Base-by-base conservation (phyloP, 2,113 vertebrate genomes). In the Eurypyga helias region DNA sequence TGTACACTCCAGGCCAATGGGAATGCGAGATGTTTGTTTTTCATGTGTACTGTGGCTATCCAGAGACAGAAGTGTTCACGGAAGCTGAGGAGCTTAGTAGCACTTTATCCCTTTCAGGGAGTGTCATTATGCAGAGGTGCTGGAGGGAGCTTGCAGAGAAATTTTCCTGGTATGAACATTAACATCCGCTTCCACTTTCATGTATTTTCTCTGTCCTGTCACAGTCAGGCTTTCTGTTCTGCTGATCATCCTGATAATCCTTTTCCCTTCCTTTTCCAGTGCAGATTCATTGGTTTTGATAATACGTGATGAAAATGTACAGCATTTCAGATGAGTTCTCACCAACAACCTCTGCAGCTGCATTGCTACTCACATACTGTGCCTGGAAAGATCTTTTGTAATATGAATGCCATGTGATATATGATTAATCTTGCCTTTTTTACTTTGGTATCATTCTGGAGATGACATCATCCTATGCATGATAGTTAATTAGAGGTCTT, bases 371-470 rank as follows among this genome's bases (percentile, higher is more conserved):
- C 64, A 24, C 7, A 11, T 31, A 55, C 9, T n/a, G 31, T 49
- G 34, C 34, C 34, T 67, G 15, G n/a, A 67, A 4, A 49, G 13
- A 26, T 34, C 6, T 86, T 77, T 77, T 73, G 5, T 51, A 61
- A 49, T n/a, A 17, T 0, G 0, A 11, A 18, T 34, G 11, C 38
- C 43, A 64, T 3, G 13, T n/a, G 45, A 24, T 21, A 49, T 7
- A 18, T 28, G 11, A 65, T 38, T 71, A 48, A 64, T 12, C 29
- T 71, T 64, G 34, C 11, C 12, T 52, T 57, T 83, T 84, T 88
- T 49, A 21, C 15, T 69, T 28, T 36, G n/a, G 11, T 70, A 7
- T 70, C 15, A 41, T 62, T 83, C 46, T 58, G 62, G 21, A 87
- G 46, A 54, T 43, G 7, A 29, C 10, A 72, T 64, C 51, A 65